These are phyloP conservation scores for Argyresthia albistria DNA, from an alignment of 2,888 invertebrate genomes.

Conservation along the genomic window DNA sequence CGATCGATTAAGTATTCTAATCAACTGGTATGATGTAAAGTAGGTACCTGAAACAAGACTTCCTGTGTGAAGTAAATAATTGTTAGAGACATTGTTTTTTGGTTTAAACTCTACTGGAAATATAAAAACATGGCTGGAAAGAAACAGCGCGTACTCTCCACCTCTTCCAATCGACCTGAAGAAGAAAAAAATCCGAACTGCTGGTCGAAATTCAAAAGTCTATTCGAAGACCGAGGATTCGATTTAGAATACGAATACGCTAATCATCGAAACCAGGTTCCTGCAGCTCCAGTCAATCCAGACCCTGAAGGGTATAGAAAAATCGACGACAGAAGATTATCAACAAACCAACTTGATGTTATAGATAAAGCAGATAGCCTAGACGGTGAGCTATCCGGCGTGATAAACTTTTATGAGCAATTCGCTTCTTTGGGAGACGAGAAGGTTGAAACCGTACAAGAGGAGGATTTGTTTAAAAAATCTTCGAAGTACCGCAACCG, in stretches of 20 bases:
- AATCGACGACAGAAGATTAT: conserved; percentile 21
- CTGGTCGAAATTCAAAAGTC: conserved; percentile 51
- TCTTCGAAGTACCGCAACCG: conserved; percentile 32
- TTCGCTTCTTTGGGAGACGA: conserved; percentile 49
- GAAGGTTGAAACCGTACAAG: conserved; percentile 19
- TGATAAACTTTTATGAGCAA: conserved; percentile 59
- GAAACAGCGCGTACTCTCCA: background rate
- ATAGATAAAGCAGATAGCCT: conserved; percentile 18
- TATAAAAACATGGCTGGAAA: background rate
- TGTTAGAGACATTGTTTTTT: too few species aligned
- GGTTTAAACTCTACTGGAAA: too few species aligned
- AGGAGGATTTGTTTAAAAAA: conserved; percentile 28
- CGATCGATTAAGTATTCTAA: too few species aligned
- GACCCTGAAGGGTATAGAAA: conserved; percentile 35
- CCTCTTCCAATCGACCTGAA: background rate
- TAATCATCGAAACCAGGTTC: background rate
- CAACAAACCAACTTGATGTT: conserved; percentile 7
- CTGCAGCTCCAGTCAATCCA: background rate
- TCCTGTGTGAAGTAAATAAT: too few species aligned
- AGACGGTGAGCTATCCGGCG: conserved; percentile 36
- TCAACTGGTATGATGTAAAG: too few species aligned
- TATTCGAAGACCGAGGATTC: conserved; percentile 58
- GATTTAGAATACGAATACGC: conserved; percentile 55
- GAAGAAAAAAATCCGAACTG: conserved; percentile 28
- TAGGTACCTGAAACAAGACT: too few species aligned